Evolutionary conservation across 1,140 invertebrate species (phyloP).

Genomic region (Planococcus citri): DNA sequence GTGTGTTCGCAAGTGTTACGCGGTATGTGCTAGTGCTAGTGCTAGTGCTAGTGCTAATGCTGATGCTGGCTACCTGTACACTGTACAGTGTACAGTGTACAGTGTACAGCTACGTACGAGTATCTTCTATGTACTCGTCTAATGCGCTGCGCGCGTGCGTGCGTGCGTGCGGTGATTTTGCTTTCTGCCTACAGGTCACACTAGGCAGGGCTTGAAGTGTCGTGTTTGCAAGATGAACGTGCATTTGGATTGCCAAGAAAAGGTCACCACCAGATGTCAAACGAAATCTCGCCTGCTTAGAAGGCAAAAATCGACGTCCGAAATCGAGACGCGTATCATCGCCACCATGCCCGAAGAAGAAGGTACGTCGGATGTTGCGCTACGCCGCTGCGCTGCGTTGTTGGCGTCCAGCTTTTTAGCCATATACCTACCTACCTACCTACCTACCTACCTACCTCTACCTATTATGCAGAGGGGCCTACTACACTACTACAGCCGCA

Average conservation of each 20-base stretch:
- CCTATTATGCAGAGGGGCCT: not conserved
- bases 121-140: too few relatives aligned
- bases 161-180: too few relatives aligned
- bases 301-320: conserved; percentile 72
- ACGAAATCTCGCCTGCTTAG: conserved; percentile 68
- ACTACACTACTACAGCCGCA: too few relatives aligned
- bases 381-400: not conserved
- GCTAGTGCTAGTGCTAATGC: too few relatives aligned
- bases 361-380: conserved; percentile 59
- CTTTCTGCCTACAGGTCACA: conserved; percentile 53
- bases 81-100: too few relatives aligned
- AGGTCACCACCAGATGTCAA: conserved; percentile 58
- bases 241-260: conserved; percentile 75
- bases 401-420: not conserved
- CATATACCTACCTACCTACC: not conserved
- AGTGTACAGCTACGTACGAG: too few relatives aligned
- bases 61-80: too few relatives aligned
- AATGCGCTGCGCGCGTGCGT: too few relatives aligned
- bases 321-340: conserved; percentile 51
- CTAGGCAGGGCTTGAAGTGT: conserved; percentile 79
- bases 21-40: too few relatives aligned
- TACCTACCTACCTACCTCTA: not conserved
- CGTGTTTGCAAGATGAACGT: conserved; percentile 82
- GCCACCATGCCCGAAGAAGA: conserved; percentile 49
- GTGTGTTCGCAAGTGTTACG: conserved; percentile 81